Conservation (phyloP, 2,888 invertebrate genomes). For the Choreutis nemorana region DNA sequence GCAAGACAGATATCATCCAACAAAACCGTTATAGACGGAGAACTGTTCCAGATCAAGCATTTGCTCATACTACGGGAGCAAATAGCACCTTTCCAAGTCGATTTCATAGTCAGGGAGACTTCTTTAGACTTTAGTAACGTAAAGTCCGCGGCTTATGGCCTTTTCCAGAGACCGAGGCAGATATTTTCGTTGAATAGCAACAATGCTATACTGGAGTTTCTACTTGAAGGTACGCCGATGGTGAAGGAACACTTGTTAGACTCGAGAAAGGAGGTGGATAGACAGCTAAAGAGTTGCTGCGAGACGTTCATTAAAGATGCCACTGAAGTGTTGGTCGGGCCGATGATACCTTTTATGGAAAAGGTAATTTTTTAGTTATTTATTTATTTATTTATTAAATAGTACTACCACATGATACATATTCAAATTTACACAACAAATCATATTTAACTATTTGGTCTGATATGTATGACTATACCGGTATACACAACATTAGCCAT, state of each 20-base stretch:
- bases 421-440: too few species aligned
- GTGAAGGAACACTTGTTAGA: conserved; percentile 92
- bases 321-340: conserved; percentile 78
- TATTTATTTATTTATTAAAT: too few species aligned
- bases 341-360: conserved; percentile 75
- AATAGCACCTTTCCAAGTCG: conserved; percentile 97
- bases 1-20: conserved; percentile 78
- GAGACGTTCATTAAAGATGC: conserved; percentile 86
- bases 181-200: conserved; percentile 87
- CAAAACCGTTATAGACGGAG: conserved; percentile 88
- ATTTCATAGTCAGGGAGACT: conserved; percentile 92
- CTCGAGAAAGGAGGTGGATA: conserved; percentile 95
- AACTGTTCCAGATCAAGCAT: conserved; percentile 98
- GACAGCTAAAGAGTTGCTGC: conserved; percentile 88
- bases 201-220: conserved; percentile 92
- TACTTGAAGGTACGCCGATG: conserved; percentile 91
- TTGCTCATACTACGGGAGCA: conserved; percentile 95
- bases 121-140: conserved; percentile 93
- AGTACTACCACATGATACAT: too few species aligned
- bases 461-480: too few species aligned
- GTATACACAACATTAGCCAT: too few species aligned
- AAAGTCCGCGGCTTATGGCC: conserved; percentile 82
- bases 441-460: too few species aligned
- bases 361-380: conserved; percentile 73
- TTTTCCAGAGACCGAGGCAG: conserved; percentile 80